Base-by-base conservation (phyloP, 2,797 vertebrate genomes). In the Cynopterus sphinx region DNA sequence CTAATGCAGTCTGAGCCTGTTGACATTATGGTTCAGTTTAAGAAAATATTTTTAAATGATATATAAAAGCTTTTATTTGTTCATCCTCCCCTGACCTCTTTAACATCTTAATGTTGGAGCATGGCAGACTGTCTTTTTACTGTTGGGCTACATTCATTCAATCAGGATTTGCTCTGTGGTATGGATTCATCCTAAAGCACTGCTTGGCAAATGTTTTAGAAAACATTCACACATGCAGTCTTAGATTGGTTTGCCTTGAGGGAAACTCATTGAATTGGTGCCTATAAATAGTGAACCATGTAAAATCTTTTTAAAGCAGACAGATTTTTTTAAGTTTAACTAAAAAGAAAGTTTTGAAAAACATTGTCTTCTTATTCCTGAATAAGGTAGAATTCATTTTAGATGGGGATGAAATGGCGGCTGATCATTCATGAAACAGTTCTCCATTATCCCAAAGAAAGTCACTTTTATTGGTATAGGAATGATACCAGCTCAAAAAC, bases 291-390 rank as follows among this genome's bases (percentile, higher is more conserved):
- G 53, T 73, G 55, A 90, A 63, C 41, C 24, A 16, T 73, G n/a
- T 55, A n/a, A 57, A 68, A 93, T 57, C 31, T 28, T 93, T 90
- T 91, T 77, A 78, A 86, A 59, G 53, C 36, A 74, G 39, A 84
- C 9, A 19, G n/a, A 61, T 31, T 41, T 75, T 95, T 55, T 71
- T 10, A n/a, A 51, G 57, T 82, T 65, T 91, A 77, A 74, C 57
- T 90, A 11, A 82, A 74, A 75, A 31, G 5, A 68, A 95, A 28
- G 33, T 70, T 65, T 87, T 51, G 43, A 51, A 85, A 67, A 92
- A 21, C 19, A 36, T 65, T 31, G 49, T 21, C 15, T 3, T 51
- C 36, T 77, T 75, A 22, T 91, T 90, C 26, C 43, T 84, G 33
- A 89, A 24, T 74, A 41, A 53, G 49, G 4, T 57, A 22, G 13